Percentiles rank a stretch among this genome's conserved stretches.
phyloP scores from a whole-genome alignment of 2,113 vertebrate species.

The Burhinus oedicnemus region DNA sequence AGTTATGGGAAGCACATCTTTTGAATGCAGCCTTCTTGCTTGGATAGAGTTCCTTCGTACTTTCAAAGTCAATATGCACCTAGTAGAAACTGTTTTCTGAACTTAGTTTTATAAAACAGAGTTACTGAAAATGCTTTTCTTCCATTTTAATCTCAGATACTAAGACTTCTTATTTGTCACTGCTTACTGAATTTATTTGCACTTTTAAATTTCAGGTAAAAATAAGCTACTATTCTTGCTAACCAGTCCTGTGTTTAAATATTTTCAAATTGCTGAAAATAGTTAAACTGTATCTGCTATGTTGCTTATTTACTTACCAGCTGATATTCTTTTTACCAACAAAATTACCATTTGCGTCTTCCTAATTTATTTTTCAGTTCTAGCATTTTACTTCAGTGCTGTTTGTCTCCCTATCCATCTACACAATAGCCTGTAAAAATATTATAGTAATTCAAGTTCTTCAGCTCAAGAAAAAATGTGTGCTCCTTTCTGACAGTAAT shows the following conservation, averaged over 20 bases:
- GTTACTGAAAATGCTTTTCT: neutral
- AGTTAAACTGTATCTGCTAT: neutral
- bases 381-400: neutral
- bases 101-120: neutral
- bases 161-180: neutral
- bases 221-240: neutral
- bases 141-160: neutral
- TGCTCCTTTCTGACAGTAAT: neutral
- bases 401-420: neutral
- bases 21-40: neutral
- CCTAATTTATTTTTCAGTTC: neutral
- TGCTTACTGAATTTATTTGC: neutral
- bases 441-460: neutral
- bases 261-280: neutral
- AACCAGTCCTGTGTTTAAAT: neutral
- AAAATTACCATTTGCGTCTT: neutral
- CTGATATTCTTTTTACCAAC: neutral
- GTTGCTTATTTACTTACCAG: neutral
- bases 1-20: neutral
- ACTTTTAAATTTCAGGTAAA: neutral
- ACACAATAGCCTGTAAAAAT: neutral
- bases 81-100: neutral
- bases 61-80: neutral
- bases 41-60: rapidly evolving
- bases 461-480: neutral